These are phyloP conservation scores for Nyleta sp. DNA, from an alignment of 2,888 invertebrate genomes.

Conservation along the genomic window DNA sequence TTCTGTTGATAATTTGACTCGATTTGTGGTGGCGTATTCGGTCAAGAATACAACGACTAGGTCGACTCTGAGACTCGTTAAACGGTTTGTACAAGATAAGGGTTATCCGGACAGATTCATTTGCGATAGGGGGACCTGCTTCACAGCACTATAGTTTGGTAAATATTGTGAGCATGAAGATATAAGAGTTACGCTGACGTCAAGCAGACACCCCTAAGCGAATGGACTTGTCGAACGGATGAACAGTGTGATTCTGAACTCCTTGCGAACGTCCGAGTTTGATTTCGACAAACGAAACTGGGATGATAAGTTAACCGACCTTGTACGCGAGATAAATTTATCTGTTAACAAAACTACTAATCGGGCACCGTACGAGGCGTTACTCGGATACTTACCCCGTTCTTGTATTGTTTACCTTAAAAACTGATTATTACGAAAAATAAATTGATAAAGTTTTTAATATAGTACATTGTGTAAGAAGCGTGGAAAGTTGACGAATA, in stretches of 20 bases:
- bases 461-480: too few relatives aligned
- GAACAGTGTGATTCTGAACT: not conserved
- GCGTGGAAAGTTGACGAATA: too few relatives aligned
- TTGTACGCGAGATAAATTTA: constrained; percentile 10
- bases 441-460: too few relatives aligned
- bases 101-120: not conserved
- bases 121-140: constrained; percentile 12
- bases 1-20: constrained; percentile 17
- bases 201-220: constrained; percentile 15
- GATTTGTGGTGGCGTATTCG: not conserved
- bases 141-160: not conserved
- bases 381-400: not conserved
- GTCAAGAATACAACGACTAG: not conserved
- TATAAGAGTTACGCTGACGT: not conserved
- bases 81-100: not conserved
- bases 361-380: not conserved
- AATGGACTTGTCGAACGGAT: constrained; percentile 21
- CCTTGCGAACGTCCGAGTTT: constrained; percentile 1
- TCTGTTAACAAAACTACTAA: constrained; percentile 4
- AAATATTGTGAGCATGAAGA: not conserved
- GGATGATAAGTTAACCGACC: not conserved
- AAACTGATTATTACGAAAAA: too few relatives aligned
- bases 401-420: too few relatives aligned
- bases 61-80: not conserved
- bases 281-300: not conserved